Evolutionary conservation across 1,140 invertebrate species (phyloP), one percentile per base, ranked within the genome.

Genomic region (Drosophila repleta): DNA sequence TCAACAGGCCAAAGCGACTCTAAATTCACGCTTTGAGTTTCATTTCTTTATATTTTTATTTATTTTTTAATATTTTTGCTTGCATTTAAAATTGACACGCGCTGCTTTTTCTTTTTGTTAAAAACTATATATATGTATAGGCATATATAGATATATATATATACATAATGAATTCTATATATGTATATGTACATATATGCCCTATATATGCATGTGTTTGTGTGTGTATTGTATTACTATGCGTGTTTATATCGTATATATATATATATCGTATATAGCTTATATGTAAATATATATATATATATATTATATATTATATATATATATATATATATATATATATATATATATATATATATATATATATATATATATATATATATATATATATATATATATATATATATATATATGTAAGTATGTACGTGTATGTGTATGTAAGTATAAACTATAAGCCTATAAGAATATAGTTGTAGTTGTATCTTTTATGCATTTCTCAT

Each of bases 371-470:
- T 85, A 76, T 74, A 75, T 84, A 76, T 78, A 71, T 68, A 76
- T 74, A 45, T 77, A 77, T 61, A 74, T 74, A 74, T 77, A 62
- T 41, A 13, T 62, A 49, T 10, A 37, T 26, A 10, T 32, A 32
- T 10, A 32, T 0, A 35, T 35, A 35, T 2, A 35, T 35, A 35
- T 35, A 35, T 35, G 11, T 11, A 11, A 8, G 26, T 62, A 11
- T 53, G 35, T 69, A 58, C 51, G 61, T 55, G 61, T 82, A 72
- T 82, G 66, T 80, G 66, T 85, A 76, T 74, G 78, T 84, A 76
- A 74, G 82, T 85, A 87, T 87, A 87, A 87, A 87, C 75, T 87
- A 87, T 87, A 88, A 88, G 82, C 82, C 82, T 87, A 90, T 85
- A 90, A 85, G 67, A 90, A 90, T 83, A 90, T 89, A 88, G 82